A percentile compares a stretch with the other conserved stretches of the same genome.
These are phyloP conservation scores for Pseudorasbora parva DNA, from an alignment of 2,113 vertebrate genomes.

Conservation along the genomic window DNA sequence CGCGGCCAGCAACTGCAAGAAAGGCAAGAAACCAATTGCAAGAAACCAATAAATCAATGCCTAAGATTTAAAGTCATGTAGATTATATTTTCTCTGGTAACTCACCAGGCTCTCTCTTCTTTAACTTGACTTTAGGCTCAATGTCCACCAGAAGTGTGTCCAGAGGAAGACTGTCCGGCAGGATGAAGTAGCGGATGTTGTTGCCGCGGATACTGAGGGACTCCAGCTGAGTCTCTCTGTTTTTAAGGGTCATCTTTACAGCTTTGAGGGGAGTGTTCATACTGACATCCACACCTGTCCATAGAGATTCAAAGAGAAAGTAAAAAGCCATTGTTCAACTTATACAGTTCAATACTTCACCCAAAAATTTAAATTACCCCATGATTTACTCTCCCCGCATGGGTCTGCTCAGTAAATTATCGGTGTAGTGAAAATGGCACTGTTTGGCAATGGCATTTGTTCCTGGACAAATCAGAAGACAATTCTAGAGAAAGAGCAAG, in stretches of 20 bases:
- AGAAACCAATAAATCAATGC: background rate
- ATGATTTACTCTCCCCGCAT: no score
- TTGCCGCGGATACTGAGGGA: constrained; percentile 96
- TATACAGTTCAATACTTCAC: no score
- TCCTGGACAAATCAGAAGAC: no score
- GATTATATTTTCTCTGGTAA: constrained; percentile 71
- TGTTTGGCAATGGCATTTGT: no score
- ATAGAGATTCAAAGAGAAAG: no score
- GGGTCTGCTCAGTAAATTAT: no score
- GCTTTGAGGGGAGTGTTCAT: constrained; percentile 99
- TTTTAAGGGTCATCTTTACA: constrained; percentile 98
- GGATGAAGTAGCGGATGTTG: constrained; percentile 98
- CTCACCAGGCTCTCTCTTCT: constrained; percentile 98
- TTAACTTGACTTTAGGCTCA: constrained; percentile 97
- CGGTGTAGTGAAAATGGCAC: no score
- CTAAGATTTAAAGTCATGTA: background rate
- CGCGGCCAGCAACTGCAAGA: constrained; percentile 94
- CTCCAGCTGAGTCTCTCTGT: constrained; percentile 96
- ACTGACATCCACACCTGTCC: constrained; percentile 93
- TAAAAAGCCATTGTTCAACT: no score
- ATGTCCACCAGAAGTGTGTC: constrained; percentile 98
- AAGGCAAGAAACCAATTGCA: background rate
- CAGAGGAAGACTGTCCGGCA: constrained; percentile 95
- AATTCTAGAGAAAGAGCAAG: no score
- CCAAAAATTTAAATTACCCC: no score